phyloP scores from a whole-genome alignment of 1,140 invertebrate genomes.

The Zophobas atratus region DNA sequence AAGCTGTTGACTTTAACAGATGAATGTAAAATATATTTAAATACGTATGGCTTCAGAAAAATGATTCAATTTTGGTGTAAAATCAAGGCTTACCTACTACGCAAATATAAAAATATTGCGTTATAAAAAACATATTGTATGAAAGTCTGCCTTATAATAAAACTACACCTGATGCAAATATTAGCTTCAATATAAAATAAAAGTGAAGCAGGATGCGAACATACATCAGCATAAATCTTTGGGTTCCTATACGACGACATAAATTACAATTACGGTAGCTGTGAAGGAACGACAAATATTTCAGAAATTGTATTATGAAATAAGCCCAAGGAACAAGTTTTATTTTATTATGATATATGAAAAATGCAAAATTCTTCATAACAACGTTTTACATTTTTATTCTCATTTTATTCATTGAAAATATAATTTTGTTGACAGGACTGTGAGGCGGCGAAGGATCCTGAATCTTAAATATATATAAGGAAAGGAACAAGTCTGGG shows the following conservation, averaged over 20 bases:
- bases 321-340: not conserved
- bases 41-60: not conserved
- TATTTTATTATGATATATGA: conserved; percentile 23
- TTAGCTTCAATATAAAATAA: conserved; percentile 36
- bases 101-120: conserved; percentile 33
- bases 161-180: conserved; percentile 40
- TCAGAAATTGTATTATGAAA: conserved; percentile 18
- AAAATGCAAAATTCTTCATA: conserved; percentile 7
- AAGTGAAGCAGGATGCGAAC: conserved; percentile 22
- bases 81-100: not conserved
- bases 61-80: not conserved
- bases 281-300: conserved; percentile 31
- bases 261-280: conserved; percentile 30
- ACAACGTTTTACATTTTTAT: not conserved
- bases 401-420: conserved; percentile 15
- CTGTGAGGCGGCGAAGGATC: conserved; percentile 11
- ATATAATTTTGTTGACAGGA: conserved; percentile 33
- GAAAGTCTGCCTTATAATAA: conserved; percentile 21
- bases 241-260: conserved; percentile 24
- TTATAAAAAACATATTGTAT: conserved; percentile 35
- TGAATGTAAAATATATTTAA: conserved; percentile 1
- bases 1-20: not conserved
- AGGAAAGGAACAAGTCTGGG: conserved; percentile 1
- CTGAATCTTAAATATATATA: conserved; percentile 26
- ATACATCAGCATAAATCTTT: conserved; percentile 36